Evolutionary conservation across 2,888 invertebrate genomes (phyloP).

Genomic region (Leptothorax acervorum): DNA sequence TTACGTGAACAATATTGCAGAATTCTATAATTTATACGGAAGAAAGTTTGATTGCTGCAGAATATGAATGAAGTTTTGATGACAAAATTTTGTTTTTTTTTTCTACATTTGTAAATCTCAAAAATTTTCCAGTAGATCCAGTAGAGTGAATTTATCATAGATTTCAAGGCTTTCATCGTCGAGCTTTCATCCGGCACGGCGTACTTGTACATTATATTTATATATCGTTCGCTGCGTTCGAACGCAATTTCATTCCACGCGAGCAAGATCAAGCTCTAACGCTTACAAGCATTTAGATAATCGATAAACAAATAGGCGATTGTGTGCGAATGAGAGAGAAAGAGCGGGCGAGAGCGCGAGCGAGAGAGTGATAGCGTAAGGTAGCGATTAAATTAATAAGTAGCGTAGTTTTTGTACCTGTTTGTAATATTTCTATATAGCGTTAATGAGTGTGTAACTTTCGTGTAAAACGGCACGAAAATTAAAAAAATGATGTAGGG

Average conservation of each 20-base stretch:
- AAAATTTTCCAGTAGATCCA: too few relatives aligned
- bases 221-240: slow-evolving; percentile 32
- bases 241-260: slow-evolving; percentile 35
- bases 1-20: background rate
- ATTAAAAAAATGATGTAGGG: slow-evolving; percentile 77
- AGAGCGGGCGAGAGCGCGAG: background rate
- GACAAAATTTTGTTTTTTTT: too few relatives aligned
- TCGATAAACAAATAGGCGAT: slow-evolving; percentile 24
- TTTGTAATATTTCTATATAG: slow-evolving; percentile 83
- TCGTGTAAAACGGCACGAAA: slow-evolving; percentile 65
- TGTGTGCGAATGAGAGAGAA: background rate
- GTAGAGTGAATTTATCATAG: too few relatives aligned
- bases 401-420: slow-evolving; percentile 84
- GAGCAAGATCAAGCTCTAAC: slow-evolving; percentile 41
- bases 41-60: too few relatives aligned
- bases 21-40: background rate
- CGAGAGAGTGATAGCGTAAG: slow-evolving; percentile 11
- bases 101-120: too few relatives aligned
- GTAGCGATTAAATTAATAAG: slow-evolving; percentile 62
- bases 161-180: too few relatives aligned
- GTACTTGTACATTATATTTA: too few relatives aligned
- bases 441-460: slow-evolving; percentile 71
- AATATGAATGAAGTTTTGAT: too few relatives aligned
- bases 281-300: slow-evolving; percentile 36
- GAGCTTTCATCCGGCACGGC: too few relatives aligned